Conservation (phyloP, 2,888 invertebrate genomes). For the Microdon myrmicae region DNA sequence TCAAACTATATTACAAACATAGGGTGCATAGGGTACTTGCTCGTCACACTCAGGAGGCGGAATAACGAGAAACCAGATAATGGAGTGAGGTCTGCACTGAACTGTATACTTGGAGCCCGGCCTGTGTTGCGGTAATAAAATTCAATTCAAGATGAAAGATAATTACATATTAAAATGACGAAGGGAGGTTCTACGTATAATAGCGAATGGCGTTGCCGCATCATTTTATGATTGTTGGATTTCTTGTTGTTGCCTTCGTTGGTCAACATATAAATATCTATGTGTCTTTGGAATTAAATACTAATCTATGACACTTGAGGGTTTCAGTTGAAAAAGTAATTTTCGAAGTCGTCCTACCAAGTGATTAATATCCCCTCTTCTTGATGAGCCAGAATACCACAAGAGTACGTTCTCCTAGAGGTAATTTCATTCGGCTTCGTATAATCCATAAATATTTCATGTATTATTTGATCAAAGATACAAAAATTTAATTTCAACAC, state of each 20-base stretch:
- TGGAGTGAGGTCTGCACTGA: conserved; percentile 11
- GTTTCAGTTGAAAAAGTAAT: no score
- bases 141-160: conserved; percentile 52
- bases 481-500: conserved; percentile 50
- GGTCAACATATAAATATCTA: no score
- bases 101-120: conserved; percentile 36
- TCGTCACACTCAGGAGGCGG: conserved; percentile 6
- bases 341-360: no score
- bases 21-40: conserved; percentile 5
- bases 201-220: no score
- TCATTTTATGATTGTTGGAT: no score
- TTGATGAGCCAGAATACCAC: no score
- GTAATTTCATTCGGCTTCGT: no score
- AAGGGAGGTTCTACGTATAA: conserved; percentile 39
- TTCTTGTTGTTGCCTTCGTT: no score
- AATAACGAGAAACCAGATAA: conserved; percentile 4
- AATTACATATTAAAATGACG: conserved; percentile 51
- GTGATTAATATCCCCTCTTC: no score
- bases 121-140: conserved; percentile 45
- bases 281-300: no score
- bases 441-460: conserved; percentile 50
- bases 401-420: no score
- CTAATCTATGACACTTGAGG: no score
- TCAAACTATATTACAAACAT: conserved; percentile 20
- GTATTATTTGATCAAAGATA: conserved; percentile 51